Evolutionary conservation across 2,888 invertebrate genomes (phyloP), one percentile per base, ranked within the genome.

Genomic region (Apotomis capreana): DNA sequence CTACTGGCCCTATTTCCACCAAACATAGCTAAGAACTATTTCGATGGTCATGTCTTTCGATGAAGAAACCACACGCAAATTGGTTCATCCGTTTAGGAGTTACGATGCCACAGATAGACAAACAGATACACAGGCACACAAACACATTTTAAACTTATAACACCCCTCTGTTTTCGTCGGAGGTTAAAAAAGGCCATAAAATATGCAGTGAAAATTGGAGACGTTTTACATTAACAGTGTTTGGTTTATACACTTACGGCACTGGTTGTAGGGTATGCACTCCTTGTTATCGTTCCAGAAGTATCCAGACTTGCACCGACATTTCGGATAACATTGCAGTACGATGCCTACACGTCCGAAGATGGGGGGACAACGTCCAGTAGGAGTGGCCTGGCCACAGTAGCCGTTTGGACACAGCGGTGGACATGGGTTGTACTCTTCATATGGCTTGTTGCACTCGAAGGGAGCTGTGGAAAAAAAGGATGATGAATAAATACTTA

Each of bases 361-460:
- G 9, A 74, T 5, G 0, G 70, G 74, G 0, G 79, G 81, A 58
- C 82, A 83, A 46, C 46, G 70, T 1, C 81, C 81, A 4, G 73
- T 74, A 0, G 74, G 77, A 4, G 79, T 76, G 4, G 82, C 83
- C 55, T 80, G 75, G 1, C 60, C 70, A 65, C 84, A 84, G 65
- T 74, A 74, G 37, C 83, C 83, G 15, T 78, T 76, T 0, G 83
- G 84, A 55, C 83, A 84, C 10, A 75, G 74, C 0, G 78, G 64
- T 0, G 83, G 83, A 54, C 83, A 84, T 0, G 79, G 15, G 26
- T 78, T 64, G 69, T 74, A 81, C 13, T 67, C 74, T 69, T 84
- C 84, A 44, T 80, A 77, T 1, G 61, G 64, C 10, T 77, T 69
- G 2, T 62, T 15, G 55, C 83, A 83, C 44, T 77, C 64, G 65